phyloP scores from a whole-genome alignment of 2,113 vertebrate genomes.

The Rhinogobius similis region DNA sequence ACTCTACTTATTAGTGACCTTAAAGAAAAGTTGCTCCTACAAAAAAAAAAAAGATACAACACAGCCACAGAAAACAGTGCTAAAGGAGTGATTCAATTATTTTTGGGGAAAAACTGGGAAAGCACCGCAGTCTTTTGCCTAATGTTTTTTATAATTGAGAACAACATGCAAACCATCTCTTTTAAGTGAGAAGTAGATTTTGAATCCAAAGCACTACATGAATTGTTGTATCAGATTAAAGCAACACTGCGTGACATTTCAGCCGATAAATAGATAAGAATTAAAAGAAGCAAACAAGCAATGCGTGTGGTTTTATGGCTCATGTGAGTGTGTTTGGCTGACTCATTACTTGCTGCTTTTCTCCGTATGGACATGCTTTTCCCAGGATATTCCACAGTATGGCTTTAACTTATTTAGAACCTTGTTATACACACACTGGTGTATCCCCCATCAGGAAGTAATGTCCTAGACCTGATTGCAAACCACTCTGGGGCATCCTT shows the following conservation, averaged over 20 bases:
- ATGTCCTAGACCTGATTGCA: too few species aligned
- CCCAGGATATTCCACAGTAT: too few species aligned
- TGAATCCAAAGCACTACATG: not conserved
- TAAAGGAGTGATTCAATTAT: not conserved
- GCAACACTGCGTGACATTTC: not conserved
- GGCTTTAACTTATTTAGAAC: too few species aligned
- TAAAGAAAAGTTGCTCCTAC: not conserved
- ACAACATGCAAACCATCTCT: not conserved
- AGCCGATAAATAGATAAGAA: not conserved
- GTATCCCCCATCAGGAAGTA: too few species aligned
- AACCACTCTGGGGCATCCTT: too few species aligned
- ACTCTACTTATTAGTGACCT: constrained; percentile 10
- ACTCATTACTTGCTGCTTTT: too few species aligned
- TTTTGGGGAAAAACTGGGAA: not conserved
- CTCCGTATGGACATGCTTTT: too few species aligned
- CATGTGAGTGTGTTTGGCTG: too few species aligned
- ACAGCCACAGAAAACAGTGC: not conserved
- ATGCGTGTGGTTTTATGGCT: not conserved
- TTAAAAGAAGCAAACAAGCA: not conserved
- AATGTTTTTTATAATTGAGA: not conserved
- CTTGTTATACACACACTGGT: too few species aligned
- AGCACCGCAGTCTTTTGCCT: not conserved
- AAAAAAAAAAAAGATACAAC: not conserved
- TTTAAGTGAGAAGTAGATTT: not conserved
- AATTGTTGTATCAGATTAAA: not conserved